These are phyloP conservation scores for Pygoscelis adeliae DNA, from an alignment of 2,113 vertebrate species.

Conservation along the genomic window DNA sequence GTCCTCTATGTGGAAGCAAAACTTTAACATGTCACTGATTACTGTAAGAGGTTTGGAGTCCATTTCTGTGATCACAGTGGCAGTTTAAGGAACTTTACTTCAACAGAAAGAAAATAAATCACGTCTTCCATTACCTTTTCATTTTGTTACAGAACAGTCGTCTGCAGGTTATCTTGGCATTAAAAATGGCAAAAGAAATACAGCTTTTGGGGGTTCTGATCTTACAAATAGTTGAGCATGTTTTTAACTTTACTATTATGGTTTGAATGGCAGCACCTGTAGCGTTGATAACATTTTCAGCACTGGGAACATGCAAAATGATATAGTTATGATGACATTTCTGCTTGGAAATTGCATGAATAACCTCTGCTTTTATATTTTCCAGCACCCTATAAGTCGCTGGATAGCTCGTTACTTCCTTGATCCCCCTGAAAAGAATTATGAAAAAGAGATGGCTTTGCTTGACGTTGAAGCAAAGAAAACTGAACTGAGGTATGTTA, in stretches of 20 bases:
- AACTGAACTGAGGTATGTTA: conserved; percentile 81
- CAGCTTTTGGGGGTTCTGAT: not conserved
- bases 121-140: not conserved
- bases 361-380: not conserved
- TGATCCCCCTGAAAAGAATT: conserved; percentile 87
- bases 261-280: not conserved
- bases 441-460: conserved; percentile 89
- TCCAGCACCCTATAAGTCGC: conserved; percentile 92
- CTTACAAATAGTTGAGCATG: not conserved
- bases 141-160: not conserved
- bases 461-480: conserved; percentile 84
- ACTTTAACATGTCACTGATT: not conserved
- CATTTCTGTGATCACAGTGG: not conserved
- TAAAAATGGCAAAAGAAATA: not conserved
- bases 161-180: not conserved
- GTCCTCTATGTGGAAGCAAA: not conserved
- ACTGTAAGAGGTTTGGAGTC: not conserved
- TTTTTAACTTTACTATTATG: not conserved
- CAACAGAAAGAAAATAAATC: not conserved
- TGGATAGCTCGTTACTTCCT: conserved; percentile 83
- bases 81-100: not conserved
- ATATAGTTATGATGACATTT: not conserved
- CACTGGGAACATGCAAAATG: not conserved
- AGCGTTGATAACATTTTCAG: not conserved
- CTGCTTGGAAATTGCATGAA: not conserved